Conservation (phyloP, 2,113 vertebrate species). For the Colossoma macropomum region DNA sequence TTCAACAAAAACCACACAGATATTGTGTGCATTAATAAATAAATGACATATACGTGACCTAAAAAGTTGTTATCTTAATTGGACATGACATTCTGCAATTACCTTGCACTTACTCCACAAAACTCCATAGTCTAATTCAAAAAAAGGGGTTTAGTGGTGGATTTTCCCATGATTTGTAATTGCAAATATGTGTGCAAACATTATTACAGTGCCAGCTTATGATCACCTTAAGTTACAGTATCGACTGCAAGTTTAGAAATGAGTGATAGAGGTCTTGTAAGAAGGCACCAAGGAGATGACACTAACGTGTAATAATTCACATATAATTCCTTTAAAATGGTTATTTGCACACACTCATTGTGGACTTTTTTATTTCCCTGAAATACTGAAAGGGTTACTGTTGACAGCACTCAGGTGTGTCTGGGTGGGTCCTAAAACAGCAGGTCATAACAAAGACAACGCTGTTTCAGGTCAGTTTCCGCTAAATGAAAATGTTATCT, state of each 20-base stretch:
- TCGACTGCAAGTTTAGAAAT: not conserved
- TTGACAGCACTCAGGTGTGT: not conserved
- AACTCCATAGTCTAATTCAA: not conserved
- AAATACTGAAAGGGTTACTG: not conserved
- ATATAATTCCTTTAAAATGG: not conserved
- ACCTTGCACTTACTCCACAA: not conserved
- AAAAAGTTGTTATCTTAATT: not conserved
- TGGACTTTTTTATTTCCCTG: not conserved
- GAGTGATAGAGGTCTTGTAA: not conserved
- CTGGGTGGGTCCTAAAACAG: not conserved
- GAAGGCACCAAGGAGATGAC: too few relatives aligned
- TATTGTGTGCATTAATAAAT: not conserved
- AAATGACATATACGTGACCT: not conserved
- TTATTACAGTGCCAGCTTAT: not conserved
- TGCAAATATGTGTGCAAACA: not conserved
- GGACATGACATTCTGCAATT: not conserved
- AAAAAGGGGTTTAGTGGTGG: not conserved
- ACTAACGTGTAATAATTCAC: not conserved
- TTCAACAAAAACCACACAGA: too few relatives aligned
- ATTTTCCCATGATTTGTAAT: not conserved
- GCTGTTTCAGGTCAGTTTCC: not conserved
- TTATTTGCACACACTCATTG: not conserved
- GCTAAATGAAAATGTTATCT: slow-evolving; percentile 5
- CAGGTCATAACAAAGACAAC: not conserved
- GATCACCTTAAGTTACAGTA: not conserved